Base-by-base conservation (phyloP, 2,797 vertebrate genomes). In the Bovichtus diacanthus region DNA sequence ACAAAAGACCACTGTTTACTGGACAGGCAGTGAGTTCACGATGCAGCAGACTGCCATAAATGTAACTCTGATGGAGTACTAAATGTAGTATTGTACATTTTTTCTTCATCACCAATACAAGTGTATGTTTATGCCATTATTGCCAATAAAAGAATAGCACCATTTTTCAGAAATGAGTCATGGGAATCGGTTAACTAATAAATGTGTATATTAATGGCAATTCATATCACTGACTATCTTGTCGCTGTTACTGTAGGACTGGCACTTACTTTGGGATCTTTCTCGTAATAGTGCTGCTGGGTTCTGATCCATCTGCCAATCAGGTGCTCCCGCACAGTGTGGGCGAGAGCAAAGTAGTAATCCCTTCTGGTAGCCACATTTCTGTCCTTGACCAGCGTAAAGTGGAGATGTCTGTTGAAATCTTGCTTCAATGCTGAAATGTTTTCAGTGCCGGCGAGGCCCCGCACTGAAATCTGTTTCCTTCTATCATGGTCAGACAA, bases 371-470 rank as follows among this genome's bases (percentile, higher is more conserved):
- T 96, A 34, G 97, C 95, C 82, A 99, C 97, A 76, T 98, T 98
- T 68, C 97, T 96, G 86, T 99, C 97, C 88, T 99, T 99, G 27
- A 98, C 97, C 73, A 98, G 94, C 0, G 97, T 99, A 84, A 99
- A 99, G 90, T 99, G 97, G 2, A 99, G 95, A 85, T 99, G 97
- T 16, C 97, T 95, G 93, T 99, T 99, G 90, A 98, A 99, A 90
- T 94, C 96, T 56, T 84, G 93, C 93, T 98, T 99, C 74, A 99
- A 91, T 0, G 97, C 97, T 0, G 94, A 0, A 9, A 99, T 96
- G 4, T 97, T 98, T 83, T 99, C 97, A 51, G 97, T 93, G 0
- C 97, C 97, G 0, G 97, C 97, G 15, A 99, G 95, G 59, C 97
- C 97, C 2, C 95, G 93, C 79, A 99, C 97, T 3, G 97, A 98